These are phyloP conservation scores for Anisognathus igniventris DNA, from an alignment of 2,797 vertebrate genomes.

Conservation along the genomic window DNA sequence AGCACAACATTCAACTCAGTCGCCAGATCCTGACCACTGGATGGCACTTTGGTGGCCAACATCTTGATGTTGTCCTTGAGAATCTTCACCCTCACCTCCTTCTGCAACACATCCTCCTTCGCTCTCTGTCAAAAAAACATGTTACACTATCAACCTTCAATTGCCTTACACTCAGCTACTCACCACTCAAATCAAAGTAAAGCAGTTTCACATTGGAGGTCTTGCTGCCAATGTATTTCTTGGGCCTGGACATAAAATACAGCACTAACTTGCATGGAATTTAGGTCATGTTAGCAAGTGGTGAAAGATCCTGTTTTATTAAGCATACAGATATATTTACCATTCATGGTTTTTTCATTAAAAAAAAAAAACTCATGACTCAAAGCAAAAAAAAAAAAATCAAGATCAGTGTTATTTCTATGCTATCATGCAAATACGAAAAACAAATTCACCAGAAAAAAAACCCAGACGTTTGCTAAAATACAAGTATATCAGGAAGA, in stretches of 20 bases:
- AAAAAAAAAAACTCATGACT: neutral
- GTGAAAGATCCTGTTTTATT: neutral
- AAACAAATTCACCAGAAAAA: neutral
- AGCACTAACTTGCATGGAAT: neutral
- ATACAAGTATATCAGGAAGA: neutral
- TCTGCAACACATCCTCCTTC: conserved; percentile 98
- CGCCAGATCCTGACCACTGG: conserved; percentile 82
- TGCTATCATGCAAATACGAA: neutral
- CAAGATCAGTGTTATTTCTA: neutral
- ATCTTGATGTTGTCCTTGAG: conserved; percentile 93
- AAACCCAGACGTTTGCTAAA: neutral
- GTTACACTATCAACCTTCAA: neutral
- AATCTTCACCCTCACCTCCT: conserved; percentile 97
- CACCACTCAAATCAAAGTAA: neutral
- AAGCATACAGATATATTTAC: neutral
- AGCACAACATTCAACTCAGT: conserved; percentile 84
- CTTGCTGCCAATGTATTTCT: neutral
- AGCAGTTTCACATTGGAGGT: neutral
- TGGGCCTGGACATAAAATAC: neutral
- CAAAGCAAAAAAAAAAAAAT: neutral
- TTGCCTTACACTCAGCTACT: neutral
- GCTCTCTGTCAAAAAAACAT: conserved; percentile 79
- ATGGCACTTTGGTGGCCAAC: conserved; percentile 80
- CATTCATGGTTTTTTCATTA: neutral
- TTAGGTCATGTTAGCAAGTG: neutral